Conservation (phyloP, 2,113 vertebrate species). For the Argyrosomus japonicus region DNA sequence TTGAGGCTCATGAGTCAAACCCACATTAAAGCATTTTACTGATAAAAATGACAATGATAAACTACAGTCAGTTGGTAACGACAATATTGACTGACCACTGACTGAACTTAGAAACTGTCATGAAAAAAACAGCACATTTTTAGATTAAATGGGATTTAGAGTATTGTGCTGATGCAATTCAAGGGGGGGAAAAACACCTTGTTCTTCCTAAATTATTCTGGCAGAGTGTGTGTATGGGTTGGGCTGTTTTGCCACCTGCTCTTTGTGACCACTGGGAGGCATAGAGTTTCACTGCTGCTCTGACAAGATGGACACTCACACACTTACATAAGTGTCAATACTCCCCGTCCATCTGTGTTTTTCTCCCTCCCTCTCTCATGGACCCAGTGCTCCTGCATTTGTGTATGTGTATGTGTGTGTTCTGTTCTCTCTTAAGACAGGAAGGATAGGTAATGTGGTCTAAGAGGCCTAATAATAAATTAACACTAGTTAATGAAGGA, state of each 20-base stretch:
- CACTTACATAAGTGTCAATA: conserved; percentile 21
- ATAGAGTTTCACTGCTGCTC: conserved; percentile 48
- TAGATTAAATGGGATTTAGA: background rate
- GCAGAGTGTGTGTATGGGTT: background rate
- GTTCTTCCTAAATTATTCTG: conserved; percentile 1
- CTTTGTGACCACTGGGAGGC: conserved; percentile 41
- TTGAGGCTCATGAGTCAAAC: conserved; percentile 38
- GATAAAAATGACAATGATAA: conserved; percentile 43
- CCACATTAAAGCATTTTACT: conserved; percentile 41
- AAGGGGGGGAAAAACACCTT: background rate
- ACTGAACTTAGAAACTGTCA: conserved; percentile 15
- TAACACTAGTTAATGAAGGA: conserved; percentile 58
- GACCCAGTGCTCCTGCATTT: background rate
- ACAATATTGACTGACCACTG: conserved; percentile 27
- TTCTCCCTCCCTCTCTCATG: background rate
- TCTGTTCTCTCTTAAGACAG: conserved; percentile 21
- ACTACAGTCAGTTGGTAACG: background rate
- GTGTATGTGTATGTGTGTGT: background rate
- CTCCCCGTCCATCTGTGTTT: conserved; percentile 21
- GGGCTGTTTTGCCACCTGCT: conserved; percentile 53
- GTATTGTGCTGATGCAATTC: conserved; percentile 13
- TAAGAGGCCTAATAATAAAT: conserved; percentile 54
- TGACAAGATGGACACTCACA: conserved; percentile 12
- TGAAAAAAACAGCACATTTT: background rate
- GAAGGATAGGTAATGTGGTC: conserved; percentile 35